Evolutionary conservation across 1,140 invertebrate species (phyloP).

Genomic region (Nymphalis io): DNA sequence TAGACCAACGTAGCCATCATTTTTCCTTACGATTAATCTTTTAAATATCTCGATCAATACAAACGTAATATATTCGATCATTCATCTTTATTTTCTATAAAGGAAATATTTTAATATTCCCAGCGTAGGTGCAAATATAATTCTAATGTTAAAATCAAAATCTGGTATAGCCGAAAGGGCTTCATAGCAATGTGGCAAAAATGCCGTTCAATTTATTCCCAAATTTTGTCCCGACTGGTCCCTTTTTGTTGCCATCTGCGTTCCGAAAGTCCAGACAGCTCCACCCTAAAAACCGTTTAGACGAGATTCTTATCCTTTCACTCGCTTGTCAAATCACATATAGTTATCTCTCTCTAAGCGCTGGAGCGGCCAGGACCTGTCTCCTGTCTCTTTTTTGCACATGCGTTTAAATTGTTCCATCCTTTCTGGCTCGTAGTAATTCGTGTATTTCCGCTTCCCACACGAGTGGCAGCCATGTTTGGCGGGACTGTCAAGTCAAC

Average conservation of each 20-base stretch:
- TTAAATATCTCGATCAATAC: slow-evolving; percentile 1
- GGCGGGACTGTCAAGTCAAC: slow-evolving; percentile 76
- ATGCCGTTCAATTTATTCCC: slow-evolving; percentile 79
- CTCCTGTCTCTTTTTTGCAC: slow-evolving; percentile 72
- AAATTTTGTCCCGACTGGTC: slow-evolving; percentile 75
- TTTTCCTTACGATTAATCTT: neutral
- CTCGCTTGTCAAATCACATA: slow-evolving; percentile 63
- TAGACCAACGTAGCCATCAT: neutral
- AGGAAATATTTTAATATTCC: neutral
- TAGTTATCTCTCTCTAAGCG: slow-evolving; percentile 68
- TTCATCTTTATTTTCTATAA: neutral
- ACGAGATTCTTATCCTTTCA: slow-evolving; percentile 68
- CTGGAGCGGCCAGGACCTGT: slow-evolving; percentile 68
- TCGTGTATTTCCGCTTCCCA: slow-evolving; percentile 80
- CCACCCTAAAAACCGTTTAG: slow-evolving; percentile 79
- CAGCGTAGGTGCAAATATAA: neutral
- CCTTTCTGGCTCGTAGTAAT: slow-evolving; percentile 73
- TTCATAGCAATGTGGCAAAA: slow-evolving; percentile 72
- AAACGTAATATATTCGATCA: neutral
- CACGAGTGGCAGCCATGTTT: slow-evolving; percentile 77
- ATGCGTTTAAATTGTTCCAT: slow-evolving; percentile 60
- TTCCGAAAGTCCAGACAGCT: slow-evolving; percentile 76
- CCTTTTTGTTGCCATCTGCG: slow-evolving; percentile 79
- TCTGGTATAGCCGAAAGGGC: slow-evolving; percentile 36
- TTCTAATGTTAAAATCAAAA: neutral